phyloP scores from a whole-genome alignment of 37 sponge, comb jelly and placozoan genomes.

The Ephydatia muelleri region DNA sequence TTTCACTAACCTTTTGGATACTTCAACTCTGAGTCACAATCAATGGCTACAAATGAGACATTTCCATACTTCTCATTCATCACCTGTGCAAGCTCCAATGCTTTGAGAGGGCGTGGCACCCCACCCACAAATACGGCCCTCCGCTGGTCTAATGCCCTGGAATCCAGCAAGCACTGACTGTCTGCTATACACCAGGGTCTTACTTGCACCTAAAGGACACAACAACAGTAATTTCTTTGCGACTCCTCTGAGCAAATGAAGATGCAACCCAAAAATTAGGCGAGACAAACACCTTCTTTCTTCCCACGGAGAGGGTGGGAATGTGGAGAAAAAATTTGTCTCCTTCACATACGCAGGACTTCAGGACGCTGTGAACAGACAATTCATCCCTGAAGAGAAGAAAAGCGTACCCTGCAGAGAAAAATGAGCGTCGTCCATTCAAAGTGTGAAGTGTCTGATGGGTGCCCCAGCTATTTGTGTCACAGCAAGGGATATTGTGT shows the following conservation, averaged over 20 bases:
- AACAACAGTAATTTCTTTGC: background rate
- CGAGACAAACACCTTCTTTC: slow-evolving; percentile 86
- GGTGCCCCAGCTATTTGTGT: background rate
- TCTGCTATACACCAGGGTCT: slow-evolving; percentile 90
- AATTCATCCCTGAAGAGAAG: slow-evolving; percentile 83
- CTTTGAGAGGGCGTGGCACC: slow-evolving; percentile 90
- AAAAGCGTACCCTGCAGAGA: slow-evolving; percentile 84
- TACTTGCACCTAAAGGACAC: slow-evolving; percentile 71
- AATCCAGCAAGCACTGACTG: slow-evolving; percentile 59
- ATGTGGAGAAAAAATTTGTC: slow-evolving; percentile 75
- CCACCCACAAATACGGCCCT: slow-evolving; percentile 96
- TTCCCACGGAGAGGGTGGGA: slow-evolving; percentile 46
- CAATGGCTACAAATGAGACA: slow-evolving; percentile 81
- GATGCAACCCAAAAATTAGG: no score
- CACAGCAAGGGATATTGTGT: background rate
- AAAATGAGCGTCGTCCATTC: background rate
- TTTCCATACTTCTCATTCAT: slow-evolving; percentile 86
- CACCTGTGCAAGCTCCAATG: slow-evolving; percentile 79
- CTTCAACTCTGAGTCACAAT: slow-evolving; percentile 81
- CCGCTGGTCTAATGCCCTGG: slow-evolving; percentile 57
- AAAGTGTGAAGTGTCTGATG: background rate
- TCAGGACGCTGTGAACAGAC: slow-evolving; percentile 77
- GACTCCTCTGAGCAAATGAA: background rate
- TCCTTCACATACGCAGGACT: slow-evolving; percentile 62
- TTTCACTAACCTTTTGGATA: slow-evolving; percentile 87